Evolutionary conservation across 2,113 vertebrate genomes (phyloP), one percentile per base, ranked within the genome.

Genomic region (Ondatra zibethicus): DNA sequence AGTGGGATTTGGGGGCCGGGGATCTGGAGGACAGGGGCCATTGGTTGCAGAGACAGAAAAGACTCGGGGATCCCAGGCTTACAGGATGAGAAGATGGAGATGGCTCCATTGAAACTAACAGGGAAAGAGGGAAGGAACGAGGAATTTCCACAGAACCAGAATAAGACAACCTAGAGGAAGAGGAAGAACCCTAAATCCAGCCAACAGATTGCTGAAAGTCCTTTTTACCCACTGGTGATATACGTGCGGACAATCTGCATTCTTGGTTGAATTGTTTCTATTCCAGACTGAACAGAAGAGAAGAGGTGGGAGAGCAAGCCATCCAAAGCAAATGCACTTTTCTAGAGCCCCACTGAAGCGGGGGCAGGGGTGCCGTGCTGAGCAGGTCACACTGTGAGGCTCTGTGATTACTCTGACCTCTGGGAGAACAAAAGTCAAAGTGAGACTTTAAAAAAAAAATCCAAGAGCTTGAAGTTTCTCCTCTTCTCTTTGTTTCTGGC

Each of bases 401-500:
- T 42, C 82, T 77, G 2, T 2, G 84, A 50, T 23, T n/a, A 13
- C 14, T 68, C 14, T 0, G 6, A 50, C n/a, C 63, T 87, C 82
- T 89, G 66, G 29, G 63, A 91, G 94, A 97, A 92, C 42, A 31
- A 94, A 81, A 92, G n/a, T 47, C 91, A 96, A 6, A 10, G 4
- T 10, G 73, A 94, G n/a, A 68, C 39, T 68, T 84, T 66, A 75
- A 85, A 39, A 39, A 52, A 81, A 14, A 89, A 96, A 91, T 52
- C 21, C 72, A 27, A 87, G 65, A 1, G 42, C 65, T 72, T 72
- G 17, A 58, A 96, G 19, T 78, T 76, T 93, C 76, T 70, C 19
- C 50, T 72, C 21, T 11, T 89, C 45, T 73, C 23, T 9, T 86
- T 14, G 7, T 33, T 96, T 93, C 93, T 85, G 55, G 45, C 63